Evolutionary conservation across 2,113 vertebrate genomes (phyloP).

Genomic region (Microcebus ravelobensis): DNA sequence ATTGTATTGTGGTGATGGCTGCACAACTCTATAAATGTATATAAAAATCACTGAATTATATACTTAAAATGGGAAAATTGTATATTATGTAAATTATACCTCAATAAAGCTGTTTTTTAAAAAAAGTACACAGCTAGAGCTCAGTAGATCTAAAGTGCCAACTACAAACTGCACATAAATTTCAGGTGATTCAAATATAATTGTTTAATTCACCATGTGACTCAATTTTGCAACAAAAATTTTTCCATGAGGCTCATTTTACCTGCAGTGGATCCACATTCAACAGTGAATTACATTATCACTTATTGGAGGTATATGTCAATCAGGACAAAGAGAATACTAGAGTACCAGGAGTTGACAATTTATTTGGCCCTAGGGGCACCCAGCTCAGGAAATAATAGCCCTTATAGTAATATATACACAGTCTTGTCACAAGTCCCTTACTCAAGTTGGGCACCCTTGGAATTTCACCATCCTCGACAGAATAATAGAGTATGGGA

Average conservation of each 20-base stretch:
- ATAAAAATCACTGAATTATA: not conserved
- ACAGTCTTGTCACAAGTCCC: not conserved
- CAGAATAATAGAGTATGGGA: not conserved
- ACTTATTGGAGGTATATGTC: not conserved
- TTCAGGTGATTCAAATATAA: conserved; percentile 8
- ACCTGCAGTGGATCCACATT: not conserved
- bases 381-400: not conserved
- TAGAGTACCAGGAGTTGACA: not conserved
- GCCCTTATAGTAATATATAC: not conserved
- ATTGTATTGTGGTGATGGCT: not conserved
- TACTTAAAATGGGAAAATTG: not conserved
- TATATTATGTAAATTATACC: not conserved
- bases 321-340: not conserved
- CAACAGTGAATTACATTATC: not conserved
- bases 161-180: not conserved
- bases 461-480: not conserved
- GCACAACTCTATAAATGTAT: not conserved
- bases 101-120: not conserved
- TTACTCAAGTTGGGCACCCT: not conserved
- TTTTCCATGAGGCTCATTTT: not conserved
- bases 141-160: not conserved
- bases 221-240: not conserved
- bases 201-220: not conserved
- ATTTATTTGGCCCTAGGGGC: not conserved
- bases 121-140: not conserved